A percentile compares a stretch with the other conserved stretches of the same genome.
These are phyloP conservation scores for Gymnoscelis rufifasciata DNA, from an alignment of 2,888 invertebrate species.

Conservation along the genomic window DNA sequence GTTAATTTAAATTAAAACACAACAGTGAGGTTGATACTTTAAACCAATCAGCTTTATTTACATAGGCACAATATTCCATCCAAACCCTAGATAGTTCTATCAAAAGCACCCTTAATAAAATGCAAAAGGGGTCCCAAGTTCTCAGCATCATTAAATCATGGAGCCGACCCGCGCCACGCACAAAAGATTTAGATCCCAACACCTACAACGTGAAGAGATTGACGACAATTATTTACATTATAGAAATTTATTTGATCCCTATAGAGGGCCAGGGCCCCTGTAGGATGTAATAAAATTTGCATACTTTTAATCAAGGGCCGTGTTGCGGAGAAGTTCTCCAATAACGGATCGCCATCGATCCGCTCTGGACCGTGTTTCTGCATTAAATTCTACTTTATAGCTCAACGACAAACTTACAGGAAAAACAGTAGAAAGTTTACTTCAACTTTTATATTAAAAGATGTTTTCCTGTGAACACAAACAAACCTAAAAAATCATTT, in stretches of 20 bases:
- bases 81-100: not conserved
- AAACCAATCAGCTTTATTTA: too few species aligned
- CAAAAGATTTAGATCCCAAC: constrained; percentile 25
- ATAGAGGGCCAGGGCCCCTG: constrained; percentile 49
- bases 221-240: constrained; percentile 41
- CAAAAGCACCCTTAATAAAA: not conserved
- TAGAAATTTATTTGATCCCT: constrained; percentile 42
- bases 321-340: constrained; percentile 80
- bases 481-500: too few species aligned
- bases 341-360: constrained; percentile 77
- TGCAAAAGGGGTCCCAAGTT: not conserved
- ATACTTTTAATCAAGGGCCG: constrained; percentile 80
- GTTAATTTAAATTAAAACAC: too few species aligned
- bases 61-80: too few species aligned
- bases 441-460: not conserved
- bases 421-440: not conserved
- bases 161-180: constrained; percentile 10
- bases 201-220: constrained; percentile 29
- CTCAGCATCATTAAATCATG: constrained; percentile 8
- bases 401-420: constrained; percentile 5
- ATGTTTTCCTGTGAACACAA: not conserved
- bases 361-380: constrained; percentile 56
- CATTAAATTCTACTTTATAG: constrained; percentile 45
- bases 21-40: too few species aligned
- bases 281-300: constrained; percentile 79